phyloP scores from a whole-genome alignment of 2,113 vertebrate genomes.

The Eubucco bourcierii region DNA sequence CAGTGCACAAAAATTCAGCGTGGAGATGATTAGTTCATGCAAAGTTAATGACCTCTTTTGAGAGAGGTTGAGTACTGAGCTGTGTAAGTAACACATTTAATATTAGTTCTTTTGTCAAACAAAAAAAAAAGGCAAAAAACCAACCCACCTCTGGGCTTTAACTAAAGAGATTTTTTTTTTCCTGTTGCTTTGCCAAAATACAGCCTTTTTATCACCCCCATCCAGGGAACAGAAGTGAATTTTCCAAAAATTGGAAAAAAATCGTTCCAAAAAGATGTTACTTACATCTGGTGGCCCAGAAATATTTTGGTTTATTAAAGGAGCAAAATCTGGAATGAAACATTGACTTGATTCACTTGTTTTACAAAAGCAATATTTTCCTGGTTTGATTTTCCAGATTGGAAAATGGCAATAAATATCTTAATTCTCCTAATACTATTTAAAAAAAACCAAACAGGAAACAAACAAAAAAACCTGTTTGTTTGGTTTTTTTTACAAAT shows the following conservation, averaged over 20 bases:
- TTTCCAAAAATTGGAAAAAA: background rate
- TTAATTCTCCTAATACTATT: background rate
- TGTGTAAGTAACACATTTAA: conserved; percentile 22
- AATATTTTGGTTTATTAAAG: background rate
- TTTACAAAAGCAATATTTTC: background rate
- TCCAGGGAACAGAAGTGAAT: background rate
- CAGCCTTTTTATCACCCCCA: background rate
- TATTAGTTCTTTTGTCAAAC: conserved; percentile 20
- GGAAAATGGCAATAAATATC: background rate
- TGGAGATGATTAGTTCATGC: conserved; percentile 45
- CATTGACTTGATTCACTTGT: background rate
- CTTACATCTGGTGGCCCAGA: background rate
- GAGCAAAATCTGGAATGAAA: background rate
- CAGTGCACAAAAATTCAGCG: conserved; percentile 17
- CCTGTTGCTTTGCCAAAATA: background rate
- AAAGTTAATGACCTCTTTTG: conserved; percentile 57
- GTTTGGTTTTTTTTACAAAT: background rate
- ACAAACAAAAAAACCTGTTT: no score
- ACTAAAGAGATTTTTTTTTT: background rate
- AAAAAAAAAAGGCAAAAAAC: background rate
- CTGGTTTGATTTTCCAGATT: background rate
- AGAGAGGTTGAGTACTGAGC: conserved; percentile 14
- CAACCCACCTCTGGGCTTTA: background rate
- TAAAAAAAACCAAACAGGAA: no score
- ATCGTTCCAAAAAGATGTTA: background rate